A percentile compares a stretch with the other conserved stretches of the same genome.
phyloP scores from a whole-genome alignment of 2,888 invertebrate species.

The Luffia ferchaultella region DNA sequence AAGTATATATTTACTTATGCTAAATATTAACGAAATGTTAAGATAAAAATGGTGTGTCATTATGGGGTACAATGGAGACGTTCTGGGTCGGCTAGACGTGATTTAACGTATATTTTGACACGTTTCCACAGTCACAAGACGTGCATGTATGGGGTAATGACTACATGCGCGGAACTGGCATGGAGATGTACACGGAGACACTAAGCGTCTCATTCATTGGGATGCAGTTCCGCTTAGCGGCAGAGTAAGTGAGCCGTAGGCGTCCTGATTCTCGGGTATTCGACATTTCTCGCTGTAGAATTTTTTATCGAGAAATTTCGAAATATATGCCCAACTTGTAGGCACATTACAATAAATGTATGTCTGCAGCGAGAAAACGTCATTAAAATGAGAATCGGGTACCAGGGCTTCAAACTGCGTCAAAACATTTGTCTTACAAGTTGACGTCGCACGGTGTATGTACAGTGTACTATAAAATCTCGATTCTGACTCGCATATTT shows the following conservation, averaged over 20 bases:
- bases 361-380: not conserved
- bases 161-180: slow-evolving; percentile 98
- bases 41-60: too few species aligned
- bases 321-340: not conserved
- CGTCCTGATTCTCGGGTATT: slow-evolving; percentile 26
- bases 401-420: not conserved
- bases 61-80: too few species aligned
- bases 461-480: not conserved
- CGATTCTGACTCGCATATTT: not conserved
- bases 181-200: slow-evolving; percentile 99
- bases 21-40: too few species aligned
- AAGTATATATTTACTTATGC: too few species aligned
- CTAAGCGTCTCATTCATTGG: slow-evolving; percentile 97
- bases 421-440: not conserved
- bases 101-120: too few species aligned
- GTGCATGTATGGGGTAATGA: slow-evolving; percentile 99
- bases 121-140: slow-evolving; percentile 85
- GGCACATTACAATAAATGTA: not conserved
- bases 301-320: not conserved
- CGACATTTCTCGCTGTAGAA: not conserved
- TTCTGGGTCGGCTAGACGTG: too few species aligned
- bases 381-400: not conserved
- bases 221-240: slow-evolving; percentile 97
- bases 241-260: slow-evolving; percentile 89
- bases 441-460: not conserved